A percentile compares a stretch with the other conserved stretches of the same genome.
Evolutionary conservation across 2,888 invertebrate genomes (phyloP).

Genomic region (Dicranocentrus wangi): DNA sequence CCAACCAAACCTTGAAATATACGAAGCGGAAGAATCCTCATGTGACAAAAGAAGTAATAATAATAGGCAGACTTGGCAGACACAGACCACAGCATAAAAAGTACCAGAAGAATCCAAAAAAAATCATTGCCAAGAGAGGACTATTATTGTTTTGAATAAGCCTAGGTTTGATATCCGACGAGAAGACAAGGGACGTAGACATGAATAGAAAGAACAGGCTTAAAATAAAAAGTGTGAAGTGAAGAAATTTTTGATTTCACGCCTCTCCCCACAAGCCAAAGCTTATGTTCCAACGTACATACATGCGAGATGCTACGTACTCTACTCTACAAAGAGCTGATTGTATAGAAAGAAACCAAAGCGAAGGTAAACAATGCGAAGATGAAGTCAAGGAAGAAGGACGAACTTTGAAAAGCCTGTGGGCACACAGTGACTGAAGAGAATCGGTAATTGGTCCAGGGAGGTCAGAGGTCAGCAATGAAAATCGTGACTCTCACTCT

Average conservation of each 20-base stretch:
- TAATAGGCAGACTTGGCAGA: no score
- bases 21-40: constrained; percentile 34
- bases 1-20: neutral
- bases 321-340: neutral
- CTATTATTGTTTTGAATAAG: neutral
- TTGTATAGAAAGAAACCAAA: neutral
- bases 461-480: constrained; percentile 70
- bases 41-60: constrained; percentile 29
- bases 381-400: constrained; percentile 45
- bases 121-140: constrained; percentile 27
- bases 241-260: constrained; percentile 72
- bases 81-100: no score
- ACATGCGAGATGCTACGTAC: no score
- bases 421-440: constrained; percentile 51
- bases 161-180: neutral
- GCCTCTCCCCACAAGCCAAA: constrained; percentile 67
- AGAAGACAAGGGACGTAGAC: constrained; percentile 22
- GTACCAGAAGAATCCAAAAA: no score
- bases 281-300: neutral
- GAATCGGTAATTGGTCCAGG: constrained; percentile 67
- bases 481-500: constrained; percentile 68
- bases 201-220: constrained; percentile 20
- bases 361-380: constrained; percentile 8
- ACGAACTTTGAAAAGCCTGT: constrained; percentile 44
- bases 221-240: constrained; percentile 64